These are phyloP conservation scores for Anthopleura sola DNA, from an alignment of 64 coral and sea anemone genomes.

Conservation along the genomic window DNA sequence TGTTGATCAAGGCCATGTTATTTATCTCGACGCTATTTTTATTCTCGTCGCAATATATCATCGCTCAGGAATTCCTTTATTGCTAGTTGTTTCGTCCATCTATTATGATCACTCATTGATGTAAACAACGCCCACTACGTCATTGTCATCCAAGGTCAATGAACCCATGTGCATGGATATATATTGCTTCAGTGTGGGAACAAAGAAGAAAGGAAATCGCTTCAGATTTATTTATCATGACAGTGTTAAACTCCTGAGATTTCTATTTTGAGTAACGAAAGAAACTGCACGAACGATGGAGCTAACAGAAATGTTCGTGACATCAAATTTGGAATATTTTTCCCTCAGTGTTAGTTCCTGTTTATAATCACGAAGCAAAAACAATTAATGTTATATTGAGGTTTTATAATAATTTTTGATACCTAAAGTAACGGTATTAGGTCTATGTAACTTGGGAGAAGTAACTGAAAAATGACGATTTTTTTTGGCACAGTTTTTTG, in stretches of 20 bases:
- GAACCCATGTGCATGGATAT: constrained; percentile 1
- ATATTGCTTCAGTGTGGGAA: not conserved
- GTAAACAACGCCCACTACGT: constrained; percentile 9
- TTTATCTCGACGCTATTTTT: not conserved
- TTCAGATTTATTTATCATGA: not conserved
- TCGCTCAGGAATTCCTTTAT: constrained; percentile 14
- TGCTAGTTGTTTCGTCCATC: not conserved
- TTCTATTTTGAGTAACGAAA: not conserved
- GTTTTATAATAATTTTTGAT: not conserved
- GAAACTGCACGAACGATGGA: not conserved
- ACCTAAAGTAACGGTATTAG: not conserved
- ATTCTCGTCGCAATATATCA: not conserved
- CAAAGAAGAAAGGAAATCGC: not conserved
- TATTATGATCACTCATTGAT: not conserved
- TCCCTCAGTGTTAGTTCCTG: not conserved
- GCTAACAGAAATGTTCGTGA: not conserved
- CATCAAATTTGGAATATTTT: not conserved
- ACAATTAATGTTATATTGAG: not conserved
- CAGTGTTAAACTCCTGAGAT: not conserved
- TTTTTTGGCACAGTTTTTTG: not conserved
- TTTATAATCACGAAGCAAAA: not conserved
- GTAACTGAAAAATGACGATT: no score
- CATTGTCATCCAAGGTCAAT: constrained; percentile 9
- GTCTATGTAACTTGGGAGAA: no score
- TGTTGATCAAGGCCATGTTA: not conserved